Conservation (phyloP, 1,140 invertebrate species). For the Drosophila biarmipes region DNA sequence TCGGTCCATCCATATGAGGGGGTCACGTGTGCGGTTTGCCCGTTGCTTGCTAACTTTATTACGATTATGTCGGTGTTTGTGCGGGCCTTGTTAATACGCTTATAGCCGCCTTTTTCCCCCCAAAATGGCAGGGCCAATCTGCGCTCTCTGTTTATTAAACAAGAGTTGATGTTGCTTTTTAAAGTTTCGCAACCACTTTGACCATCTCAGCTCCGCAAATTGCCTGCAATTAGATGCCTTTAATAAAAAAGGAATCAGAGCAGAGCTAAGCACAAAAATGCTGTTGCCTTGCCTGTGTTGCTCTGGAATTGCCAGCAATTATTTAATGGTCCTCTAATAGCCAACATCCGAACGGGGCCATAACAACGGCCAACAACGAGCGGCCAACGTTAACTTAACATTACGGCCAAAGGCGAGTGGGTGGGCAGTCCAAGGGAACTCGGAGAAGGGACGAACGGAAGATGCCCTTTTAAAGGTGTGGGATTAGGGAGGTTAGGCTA, state of each 20-base stretch:
- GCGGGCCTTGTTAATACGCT: constrained; percentile 63
- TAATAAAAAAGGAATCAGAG: constrained; percentile 39
- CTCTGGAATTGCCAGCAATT: constrained; percentile 78
- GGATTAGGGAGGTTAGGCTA: not conserved
- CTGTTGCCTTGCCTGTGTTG: constrained; percentile 41
- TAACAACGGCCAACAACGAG: constrained; percentile 58
- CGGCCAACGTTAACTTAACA: constrained; percentile 71
- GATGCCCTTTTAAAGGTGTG: constrained; percentile 5
- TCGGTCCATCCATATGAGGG: constrained; percentile 23
- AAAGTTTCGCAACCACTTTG: constrained; percentile 51
- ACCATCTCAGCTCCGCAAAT: constrained; percentile 54
- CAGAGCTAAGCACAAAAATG: constrained; percentile 46
- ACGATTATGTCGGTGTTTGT: constrained; percentile 44
- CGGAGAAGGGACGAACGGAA: constrained; percentile 11
- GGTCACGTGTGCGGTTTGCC: constrained; percentile 44
- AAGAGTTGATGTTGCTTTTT: constrained; percentile 59
- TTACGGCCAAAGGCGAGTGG: constrained; percentile 30
- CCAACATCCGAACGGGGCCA: constrained; percentile 79
- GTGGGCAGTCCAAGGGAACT: constrained; percentile 1
- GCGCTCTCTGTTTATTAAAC: constrained; percentile 63
- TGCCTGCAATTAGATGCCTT: constrained; percentile 74
- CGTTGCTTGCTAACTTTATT: constrained; percentile 56
- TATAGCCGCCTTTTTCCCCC: constrained; percentile 41
- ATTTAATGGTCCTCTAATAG: constrained; percentile 81
- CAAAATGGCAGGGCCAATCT: not conserved